These are phyloP conservation scores for Metridium senile DNA, from an alignment of 92 coral and sea anemone species.

Conservation along the genomic window DNA sequence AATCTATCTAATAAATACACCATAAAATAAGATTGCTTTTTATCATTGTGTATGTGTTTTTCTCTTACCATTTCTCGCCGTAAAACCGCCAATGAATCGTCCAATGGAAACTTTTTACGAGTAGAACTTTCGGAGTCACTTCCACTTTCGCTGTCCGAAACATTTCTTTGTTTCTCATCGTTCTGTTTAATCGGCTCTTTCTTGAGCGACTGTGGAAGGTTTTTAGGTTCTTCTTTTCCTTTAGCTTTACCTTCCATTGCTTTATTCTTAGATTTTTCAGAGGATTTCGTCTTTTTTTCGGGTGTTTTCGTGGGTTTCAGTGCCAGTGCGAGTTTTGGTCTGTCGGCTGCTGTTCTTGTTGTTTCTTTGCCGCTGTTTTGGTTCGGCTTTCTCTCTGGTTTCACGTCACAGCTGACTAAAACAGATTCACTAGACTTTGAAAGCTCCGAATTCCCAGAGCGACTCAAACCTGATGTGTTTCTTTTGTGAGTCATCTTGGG, in stretches of 20 bases:
- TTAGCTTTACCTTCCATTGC: background rate
- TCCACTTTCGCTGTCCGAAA: background rate
- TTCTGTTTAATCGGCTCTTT: background rate
- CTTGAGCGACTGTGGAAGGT: constrained; percentile 15
- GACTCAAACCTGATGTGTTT: constrained; percentile 11
- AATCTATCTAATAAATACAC: background rate
- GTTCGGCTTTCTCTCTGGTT: constrained; percentile 12
- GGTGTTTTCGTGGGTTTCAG: constrained; percentile 15
- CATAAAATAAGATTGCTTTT: background rate
- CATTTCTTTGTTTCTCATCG: background rate
- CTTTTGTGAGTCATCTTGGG: constrained; percentile 23
- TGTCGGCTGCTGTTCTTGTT: background rate
- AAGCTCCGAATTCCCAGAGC: constrained; percentile 36
- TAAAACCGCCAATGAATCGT: constrained; percentile 35
- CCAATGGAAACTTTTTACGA: constrained; percentile 34
- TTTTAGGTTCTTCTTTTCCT: background rate
- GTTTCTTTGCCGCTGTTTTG: background rate
- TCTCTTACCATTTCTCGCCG: constrained; percentile 48
- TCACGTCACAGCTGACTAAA: background rate
- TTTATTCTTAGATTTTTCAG: constrained; percentile 11
- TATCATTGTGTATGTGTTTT: no score
- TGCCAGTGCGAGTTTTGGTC: background rate
- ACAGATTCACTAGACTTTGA: constrained; percentile 37
- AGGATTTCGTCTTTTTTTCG: background rate
- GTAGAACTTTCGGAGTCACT: constrained; percentile 5